Conservation (phyloP, 1,140 invertebrate species). For the Bombus ignitus region DNA sequence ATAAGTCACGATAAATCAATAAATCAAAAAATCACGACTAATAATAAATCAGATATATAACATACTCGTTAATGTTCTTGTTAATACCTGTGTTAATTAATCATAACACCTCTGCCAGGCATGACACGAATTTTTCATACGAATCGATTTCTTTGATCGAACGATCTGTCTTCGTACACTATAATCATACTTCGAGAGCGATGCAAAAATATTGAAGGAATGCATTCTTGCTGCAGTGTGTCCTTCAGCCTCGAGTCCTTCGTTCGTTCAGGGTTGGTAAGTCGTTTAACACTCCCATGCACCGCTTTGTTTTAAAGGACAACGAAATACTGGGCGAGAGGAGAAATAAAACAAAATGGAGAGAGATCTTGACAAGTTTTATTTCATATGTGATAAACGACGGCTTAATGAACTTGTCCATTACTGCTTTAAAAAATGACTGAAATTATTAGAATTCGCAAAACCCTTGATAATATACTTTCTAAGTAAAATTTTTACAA, state of each 20-base stretch:
- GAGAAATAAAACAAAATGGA: slow-evolving; percentile 7
- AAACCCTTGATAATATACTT: too few species aligned
- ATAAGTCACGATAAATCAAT: not conserved
- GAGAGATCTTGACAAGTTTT: not conserved
- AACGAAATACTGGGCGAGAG: not conserved
- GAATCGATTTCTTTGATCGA: not conserved
- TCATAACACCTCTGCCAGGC: not conserved
- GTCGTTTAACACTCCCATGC: slow-evolving; percentile 42
- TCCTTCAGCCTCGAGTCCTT: slow-evolving; percentile 74
- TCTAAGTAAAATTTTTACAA: too few species aligned
- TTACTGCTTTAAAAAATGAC: not conserved
- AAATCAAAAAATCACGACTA: not conserved
- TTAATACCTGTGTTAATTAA: not conserved
- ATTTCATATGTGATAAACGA: not conserved
- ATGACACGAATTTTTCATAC: not conserved
- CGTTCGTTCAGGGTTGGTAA: slow-evolving; percentile 74
- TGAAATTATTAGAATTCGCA: too few species aligned
- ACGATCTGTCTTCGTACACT: not conserved
- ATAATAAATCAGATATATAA: not conserved
- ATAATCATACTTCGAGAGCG: slow-evolving; percentile 38
- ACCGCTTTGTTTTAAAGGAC: slow-evolving; percentile 48
- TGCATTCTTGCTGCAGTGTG: slow-evolving; percentile 62
- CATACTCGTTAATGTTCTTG: not conserved
- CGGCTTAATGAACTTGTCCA: not conserved
- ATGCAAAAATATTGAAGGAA: slow-evolving; percentile 59